Conservation (phyloP, 1,140 invertebrate genomes). For the Diachasmimorpha longicaudata region DNA sequence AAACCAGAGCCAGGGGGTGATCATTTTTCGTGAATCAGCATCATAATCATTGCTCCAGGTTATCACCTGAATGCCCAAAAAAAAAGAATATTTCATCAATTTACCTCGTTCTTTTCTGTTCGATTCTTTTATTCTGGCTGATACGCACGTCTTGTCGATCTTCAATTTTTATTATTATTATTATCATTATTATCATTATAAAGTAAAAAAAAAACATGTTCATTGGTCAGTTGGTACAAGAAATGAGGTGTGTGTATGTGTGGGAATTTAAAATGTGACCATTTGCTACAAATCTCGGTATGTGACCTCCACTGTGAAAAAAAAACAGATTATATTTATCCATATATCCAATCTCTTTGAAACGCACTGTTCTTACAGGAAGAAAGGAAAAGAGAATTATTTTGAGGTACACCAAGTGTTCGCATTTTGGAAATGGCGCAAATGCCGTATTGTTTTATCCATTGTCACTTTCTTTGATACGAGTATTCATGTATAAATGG, state of each 20-base stretch:
- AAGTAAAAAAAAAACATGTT: neutral
- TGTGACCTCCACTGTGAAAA: neutral
- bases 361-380: neutral
- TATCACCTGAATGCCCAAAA: neutral
- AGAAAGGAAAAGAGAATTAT: neutral
- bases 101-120: neutral
- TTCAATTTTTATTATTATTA: neutral
- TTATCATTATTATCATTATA: neutral
- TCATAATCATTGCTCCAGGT: constrained; percentile 18
- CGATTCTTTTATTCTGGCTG: neutral
- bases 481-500: neutral
- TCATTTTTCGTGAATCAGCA: constrained; percentile 58
- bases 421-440: neutral
- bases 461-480: neutral
- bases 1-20: constrained; percentile 54
- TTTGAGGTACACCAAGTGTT: constrained; percentile 15
- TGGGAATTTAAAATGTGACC: no score
- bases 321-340: neutral
- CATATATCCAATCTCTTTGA: neutral
- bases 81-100: neutral
- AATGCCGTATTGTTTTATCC: neutral
- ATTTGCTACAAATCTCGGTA: no score
- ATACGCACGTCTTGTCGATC: neutral
- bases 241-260: no score
- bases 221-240: no score